These are phyloP conservation scores for Sebastes matsubarae DNA, from an alignment of 2,797 vertebrate species.

Conservation along the genomic window DNA sequence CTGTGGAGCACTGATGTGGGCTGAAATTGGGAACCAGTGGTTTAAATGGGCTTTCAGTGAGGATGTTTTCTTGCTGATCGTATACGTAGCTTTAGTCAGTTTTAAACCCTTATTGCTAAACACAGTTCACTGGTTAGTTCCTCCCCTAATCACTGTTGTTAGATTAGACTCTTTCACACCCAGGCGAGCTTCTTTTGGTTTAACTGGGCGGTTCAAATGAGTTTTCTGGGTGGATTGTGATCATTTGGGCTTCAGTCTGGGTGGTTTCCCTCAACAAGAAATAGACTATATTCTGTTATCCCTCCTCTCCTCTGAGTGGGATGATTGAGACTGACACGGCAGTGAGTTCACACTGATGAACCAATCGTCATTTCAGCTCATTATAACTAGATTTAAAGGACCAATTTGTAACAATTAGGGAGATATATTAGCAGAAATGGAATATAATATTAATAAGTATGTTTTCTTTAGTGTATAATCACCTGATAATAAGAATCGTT, in stretches of 20 bases:
- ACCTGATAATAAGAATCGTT: too few relatives aligned
- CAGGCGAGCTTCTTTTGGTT: background rate
- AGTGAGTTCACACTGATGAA: too few relatives aligned
- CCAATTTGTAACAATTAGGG: too few relatives aligned
- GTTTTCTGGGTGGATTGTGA: too few relatives aligned
- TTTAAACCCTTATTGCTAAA: background rate
- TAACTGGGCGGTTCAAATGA: background rate
- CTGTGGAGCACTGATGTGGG: constrained; percentile 8
- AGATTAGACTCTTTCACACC: background rate
- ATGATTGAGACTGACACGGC: too few relatives aligned
- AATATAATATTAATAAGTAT: too few relatives aligned
- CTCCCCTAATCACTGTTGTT: background rate
- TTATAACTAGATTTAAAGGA: too few relatives aligned
- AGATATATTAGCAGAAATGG: too few relatives aligned
- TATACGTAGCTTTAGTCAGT: background rate
- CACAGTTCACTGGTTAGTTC: background rate
- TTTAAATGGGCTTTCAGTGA: background rate
- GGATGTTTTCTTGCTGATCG: background rate
- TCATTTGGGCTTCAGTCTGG: background rate
- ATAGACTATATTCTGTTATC: background rate
- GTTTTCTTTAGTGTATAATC: too few relatives aligned
- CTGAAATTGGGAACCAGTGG: background rate
- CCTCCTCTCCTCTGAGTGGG: background rate
- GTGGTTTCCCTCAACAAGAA: background rate
- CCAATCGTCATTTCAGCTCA: too few relatives aligned